Base-by-base conservation (phyloP, 2,888 invertebrate species). In the Coelopa pilipes region DNA sequence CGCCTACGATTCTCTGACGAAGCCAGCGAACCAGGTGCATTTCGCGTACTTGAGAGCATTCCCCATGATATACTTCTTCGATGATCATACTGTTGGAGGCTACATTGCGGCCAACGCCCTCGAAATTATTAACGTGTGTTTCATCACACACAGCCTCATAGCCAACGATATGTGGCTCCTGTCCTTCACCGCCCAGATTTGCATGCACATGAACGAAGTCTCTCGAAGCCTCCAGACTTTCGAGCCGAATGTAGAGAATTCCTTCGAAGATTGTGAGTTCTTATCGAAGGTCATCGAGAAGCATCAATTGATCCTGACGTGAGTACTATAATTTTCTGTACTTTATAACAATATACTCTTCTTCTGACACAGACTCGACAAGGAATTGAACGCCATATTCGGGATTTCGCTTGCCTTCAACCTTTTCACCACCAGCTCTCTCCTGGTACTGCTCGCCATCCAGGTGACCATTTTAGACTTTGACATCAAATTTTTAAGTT, bases 121-220 rank as follows among this genome's bases (percentile, higher is more conserved):
- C 0, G 83, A 83, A 63, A 59, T 75, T 45, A 15, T 81, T 17
- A 79, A 82, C 72, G 75, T 76, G 34, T 5, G 59, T 19, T 59
- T 77, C 15, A 73, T 78, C 13, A 79, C 77, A 10, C 72, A 76
- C 13, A 68, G 73, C 65, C 73, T 78, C 0, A 60, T 71, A 47
- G 65, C 13, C 11, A 65, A 21, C 19, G 83, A 83, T 72, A 74
- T 80, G 12, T 84, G 81, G 81, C 73, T 83, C 49, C 73, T 84
- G 4, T 79, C 75, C 46, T 80, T 81, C 55, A 76, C 80, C 5
- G 68, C 78, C 13, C 85, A 85, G 76, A 77, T 84, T 47, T 82
- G 81, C 74, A 81, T 85, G 80, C 85, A 85, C 55, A 79, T 85
- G 15, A 79, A 80, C 34, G 77, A 80, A 53, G 77, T 83, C 17